Conservation (phyloP, 2,888 invertebrate species). For the Acanthosepion lycidas region DNA sequence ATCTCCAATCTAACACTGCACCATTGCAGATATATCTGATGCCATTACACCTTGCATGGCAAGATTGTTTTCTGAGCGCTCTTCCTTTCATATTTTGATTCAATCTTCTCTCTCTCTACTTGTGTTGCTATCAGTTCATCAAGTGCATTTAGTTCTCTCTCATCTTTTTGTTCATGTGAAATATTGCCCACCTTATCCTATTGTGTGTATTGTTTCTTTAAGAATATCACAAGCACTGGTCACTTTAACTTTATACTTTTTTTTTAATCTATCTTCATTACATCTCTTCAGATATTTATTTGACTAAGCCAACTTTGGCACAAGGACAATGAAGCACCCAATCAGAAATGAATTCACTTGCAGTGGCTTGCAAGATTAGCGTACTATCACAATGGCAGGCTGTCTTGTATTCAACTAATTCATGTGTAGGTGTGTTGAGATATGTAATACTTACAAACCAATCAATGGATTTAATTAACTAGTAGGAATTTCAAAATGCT, state of each 20-base stretch:
- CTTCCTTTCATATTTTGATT: not conserved
- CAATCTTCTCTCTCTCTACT: not conserved
- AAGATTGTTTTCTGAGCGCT: not conserved
- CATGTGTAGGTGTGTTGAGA: not conserved
- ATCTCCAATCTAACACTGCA: not conserved
- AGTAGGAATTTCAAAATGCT: not conserved
- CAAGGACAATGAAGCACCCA: constrained; percentile 4
- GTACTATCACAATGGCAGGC: not conserved
- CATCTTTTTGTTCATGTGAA: not conserved
- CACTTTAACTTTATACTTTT: not conserved
- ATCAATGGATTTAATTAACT: not conserved
- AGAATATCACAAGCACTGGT: not conserved
- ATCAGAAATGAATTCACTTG: not conserved
- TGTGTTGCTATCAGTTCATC: not conserved
- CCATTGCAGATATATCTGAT: not conserved
- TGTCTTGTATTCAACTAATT: not conserved
- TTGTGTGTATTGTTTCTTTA: not conserved
- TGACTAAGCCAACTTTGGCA: not conserved
- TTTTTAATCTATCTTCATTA: not conserved
- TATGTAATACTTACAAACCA: not conserved
- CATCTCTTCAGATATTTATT: not conserved
- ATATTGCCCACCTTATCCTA: not conserved
- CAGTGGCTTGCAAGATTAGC: not conserved
- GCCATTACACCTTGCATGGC: not conserved
- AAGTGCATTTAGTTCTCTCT: constrained; percentile 37